Percentiles rank a stretch among this genome's conserved stretches.
Conservation (phyloP, 2,888 invertebrate genomes). For the Rhabditoides inermis region DNA sequence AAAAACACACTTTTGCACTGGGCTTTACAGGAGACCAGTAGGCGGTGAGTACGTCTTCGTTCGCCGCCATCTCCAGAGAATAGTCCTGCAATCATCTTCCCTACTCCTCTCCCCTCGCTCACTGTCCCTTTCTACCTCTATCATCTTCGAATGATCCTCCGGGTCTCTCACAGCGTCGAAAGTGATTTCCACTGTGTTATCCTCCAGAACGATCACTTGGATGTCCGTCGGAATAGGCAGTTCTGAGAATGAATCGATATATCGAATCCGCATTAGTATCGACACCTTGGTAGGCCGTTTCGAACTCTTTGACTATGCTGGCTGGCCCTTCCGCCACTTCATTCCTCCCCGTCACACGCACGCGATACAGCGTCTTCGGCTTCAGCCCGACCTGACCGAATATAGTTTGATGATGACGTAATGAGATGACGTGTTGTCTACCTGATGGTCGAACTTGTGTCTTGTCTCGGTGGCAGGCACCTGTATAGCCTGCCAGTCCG, state of each 20-base stretch:
- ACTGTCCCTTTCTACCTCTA: conserved; percentile 13
- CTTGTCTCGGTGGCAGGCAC: no score
- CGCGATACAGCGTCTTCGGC: conserved; percentile 32
- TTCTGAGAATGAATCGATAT: conserved; percentile 8
- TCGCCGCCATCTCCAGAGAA: conserved; percentile 20
- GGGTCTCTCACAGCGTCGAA: conserved; percentile 28
- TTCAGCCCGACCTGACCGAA: conserved; percentile 23
- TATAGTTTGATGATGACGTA: background rate
- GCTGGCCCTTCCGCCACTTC: conserved; percentile 22
- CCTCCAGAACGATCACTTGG: conserved; percentile 17
- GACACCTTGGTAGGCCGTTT: conserved; percentile 21
- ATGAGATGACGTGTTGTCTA: no score
- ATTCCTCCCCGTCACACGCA: conserved; percentile 23
- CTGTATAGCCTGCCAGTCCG: conserved; percentile 23
- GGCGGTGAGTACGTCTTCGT: conserved; percentile 20
- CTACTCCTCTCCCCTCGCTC: no score
- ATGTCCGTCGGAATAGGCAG: conserved; percentile 34
- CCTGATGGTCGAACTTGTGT: no score
- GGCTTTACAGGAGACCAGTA: conserved; percentile 16
- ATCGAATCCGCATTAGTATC: background rate
- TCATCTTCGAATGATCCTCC: conserved; percentile 26
- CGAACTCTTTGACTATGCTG: conserved; percentile 26
- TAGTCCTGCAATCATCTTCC: conserved; percentile 13
- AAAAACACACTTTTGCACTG: background rate
- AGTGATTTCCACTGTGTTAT: conserved; percentile 22